These are phyloP conservation scores for Botia kubotai DNA, from an alignment of 2,797 vertebrate species.

Conservation along the genomic window DNA sequence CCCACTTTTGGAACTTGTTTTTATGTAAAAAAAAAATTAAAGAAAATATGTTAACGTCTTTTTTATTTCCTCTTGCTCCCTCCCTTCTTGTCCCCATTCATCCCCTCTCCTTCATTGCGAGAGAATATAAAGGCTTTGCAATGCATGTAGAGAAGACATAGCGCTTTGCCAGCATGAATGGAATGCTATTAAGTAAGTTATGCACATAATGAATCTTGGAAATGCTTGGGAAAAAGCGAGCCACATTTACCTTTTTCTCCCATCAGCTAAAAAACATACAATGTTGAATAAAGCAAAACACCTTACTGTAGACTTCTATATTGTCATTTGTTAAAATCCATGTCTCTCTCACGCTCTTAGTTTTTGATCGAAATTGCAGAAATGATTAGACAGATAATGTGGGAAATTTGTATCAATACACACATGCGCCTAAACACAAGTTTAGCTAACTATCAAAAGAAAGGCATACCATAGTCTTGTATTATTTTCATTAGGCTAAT, in stretches of 20 bases:
- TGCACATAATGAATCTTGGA: slow-evolving; percentile 80
- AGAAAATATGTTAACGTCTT: slow-evolving; percentile 62
- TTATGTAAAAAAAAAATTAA: slow-evolving; percentile 56
- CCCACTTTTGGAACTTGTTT: not conserved
- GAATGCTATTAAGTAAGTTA: slow-evolving; percentile 82
- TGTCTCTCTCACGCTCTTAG: not conserved
- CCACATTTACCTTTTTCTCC: slow-evolving; percentile 68
- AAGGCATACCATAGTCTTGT: not conserved
- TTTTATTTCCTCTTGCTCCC: slow-evolving; percentile 51
- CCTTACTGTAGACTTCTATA: not conserved
- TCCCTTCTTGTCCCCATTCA: slow-evolving; percentile 58
- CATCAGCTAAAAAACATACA: not conserved
- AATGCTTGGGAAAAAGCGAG: slow-evolving; percentile 78
- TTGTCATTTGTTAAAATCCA: not conserved
- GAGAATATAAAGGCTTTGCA: slow-evolving; percentile 74
- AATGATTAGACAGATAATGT: not conserved
- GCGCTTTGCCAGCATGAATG: slow-evolving; percentile 73
- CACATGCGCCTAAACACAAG: not conserved
- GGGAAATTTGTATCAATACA: not conserved
- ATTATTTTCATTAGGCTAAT: not conserved
- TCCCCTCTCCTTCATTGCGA: slow-evolving; percentile 64
- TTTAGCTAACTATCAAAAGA: not conserved
- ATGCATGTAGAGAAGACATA: slow-evolving; percentile 77
- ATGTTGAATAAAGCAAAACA: not conserved
- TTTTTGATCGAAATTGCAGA: not conserved